These are phyloP conservation scores for Cyanocitta stelleri DNA, from an alignment of 2,113 vertebrate species.

Conservation along the genomic window DNA sequence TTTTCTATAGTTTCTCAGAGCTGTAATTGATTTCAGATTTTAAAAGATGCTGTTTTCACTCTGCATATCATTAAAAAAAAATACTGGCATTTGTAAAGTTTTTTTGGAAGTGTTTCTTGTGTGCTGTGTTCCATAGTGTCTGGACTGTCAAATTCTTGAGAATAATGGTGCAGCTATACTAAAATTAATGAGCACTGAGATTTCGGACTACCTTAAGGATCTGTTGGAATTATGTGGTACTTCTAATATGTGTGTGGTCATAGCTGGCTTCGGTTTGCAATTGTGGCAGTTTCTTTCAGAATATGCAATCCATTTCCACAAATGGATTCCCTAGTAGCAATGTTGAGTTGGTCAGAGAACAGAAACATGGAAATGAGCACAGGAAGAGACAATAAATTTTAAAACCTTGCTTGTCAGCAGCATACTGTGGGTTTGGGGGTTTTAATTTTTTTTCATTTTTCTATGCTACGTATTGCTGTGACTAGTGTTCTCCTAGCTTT, in stretches of 20 bases:
- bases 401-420: not conserved
- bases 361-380: not conserved
- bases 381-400: not conserved
- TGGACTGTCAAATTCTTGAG: not conserved
- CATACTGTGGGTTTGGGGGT: fast-evolving
- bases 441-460: not conserved
- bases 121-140: not conserved
- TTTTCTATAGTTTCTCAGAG: slow-evolving; percentile 50
- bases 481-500: not conserved
- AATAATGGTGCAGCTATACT: not conserved
- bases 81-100: slow-evolving; percentile 38
- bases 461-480: not conserved
- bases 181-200: not conserved
- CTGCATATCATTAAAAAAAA: slow-evolving; percentile 63
- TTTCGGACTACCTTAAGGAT: not conserved
- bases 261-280: not conserved
- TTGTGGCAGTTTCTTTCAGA: not conserved
- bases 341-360: not conserved
- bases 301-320: not conserved
- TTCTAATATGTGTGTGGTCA: not conserved
- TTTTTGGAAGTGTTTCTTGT: slow-evolving; percentile 27
- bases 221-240: not conserved
- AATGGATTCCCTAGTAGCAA: not conserved
- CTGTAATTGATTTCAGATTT: slow-evolving; percentile 64
- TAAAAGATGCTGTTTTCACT: slow-evolving; percentile 57